Evolutionary conservation across 2,113 vertebrate genomes (phyloP).

Genomic region (Nesogale talazaci): DNA sequence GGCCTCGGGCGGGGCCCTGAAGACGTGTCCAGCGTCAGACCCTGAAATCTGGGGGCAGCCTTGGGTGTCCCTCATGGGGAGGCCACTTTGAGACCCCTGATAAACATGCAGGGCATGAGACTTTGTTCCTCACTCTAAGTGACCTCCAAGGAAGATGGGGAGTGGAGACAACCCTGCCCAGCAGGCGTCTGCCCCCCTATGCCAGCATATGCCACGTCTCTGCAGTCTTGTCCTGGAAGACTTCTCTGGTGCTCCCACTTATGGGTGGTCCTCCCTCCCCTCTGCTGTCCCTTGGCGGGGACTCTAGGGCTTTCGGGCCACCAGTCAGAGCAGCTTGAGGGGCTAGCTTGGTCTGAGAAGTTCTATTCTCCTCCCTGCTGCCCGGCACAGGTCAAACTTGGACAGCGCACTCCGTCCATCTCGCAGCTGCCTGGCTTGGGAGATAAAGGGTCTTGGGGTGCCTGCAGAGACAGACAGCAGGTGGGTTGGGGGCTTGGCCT

Average conservation of each 20-base stretch:
- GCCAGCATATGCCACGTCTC: too few species aligned
- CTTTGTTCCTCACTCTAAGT: background rate
- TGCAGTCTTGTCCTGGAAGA: background rate
- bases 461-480: background rate
- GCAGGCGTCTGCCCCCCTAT: too few species aligned
- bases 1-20: background rate
- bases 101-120: background rate
- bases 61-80: background rate
- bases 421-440: background rate
- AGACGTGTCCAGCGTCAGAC: background rate
- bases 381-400: too few species aligned
- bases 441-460: background rate
- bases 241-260: background rate
- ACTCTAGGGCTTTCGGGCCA: accelerated
- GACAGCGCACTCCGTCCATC: background rate
- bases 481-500: background rate
- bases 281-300: background rate
- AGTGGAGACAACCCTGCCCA: too few species aligned
- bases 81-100: background rate
- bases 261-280: background rate
- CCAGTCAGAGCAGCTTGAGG: background rate
- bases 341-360: background rate
- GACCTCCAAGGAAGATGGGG: background rate
- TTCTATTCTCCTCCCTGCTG: too few species aligned
- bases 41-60: background rate